phyloP scores from a whole-genome alignment of 1,140 invertebrate species.

The Phymorhynchus buccinoides region DNA sequence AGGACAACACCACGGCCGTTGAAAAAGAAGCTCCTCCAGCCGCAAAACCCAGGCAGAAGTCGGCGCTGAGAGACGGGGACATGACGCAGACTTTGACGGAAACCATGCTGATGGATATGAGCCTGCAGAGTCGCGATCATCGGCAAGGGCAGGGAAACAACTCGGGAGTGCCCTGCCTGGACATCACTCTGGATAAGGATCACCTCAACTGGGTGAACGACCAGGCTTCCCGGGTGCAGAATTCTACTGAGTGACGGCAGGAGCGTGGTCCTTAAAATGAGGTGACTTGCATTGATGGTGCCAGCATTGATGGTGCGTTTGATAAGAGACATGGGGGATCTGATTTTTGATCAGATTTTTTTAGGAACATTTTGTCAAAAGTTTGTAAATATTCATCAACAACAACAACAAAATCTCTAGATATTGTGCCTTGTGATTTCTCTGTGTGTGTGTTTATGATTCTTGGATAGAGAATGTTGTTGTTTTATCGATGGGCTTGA shows the following conservation, averaged over 20 bases:
- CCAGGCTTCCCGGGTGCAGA: conserved; percentile 60
- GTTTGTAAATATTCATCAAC: no score
- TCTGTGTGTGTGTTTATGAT: neutral
- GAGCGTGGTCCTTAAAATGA: conserved; percentile 20
- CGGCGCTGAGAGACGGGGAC: neutral
- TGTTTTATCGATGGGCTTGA: neutral
- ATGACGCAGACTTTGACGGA: conserved; percentile 48
- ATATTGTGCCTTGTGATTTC: neutral
- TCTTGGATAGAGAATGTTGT: neutral
- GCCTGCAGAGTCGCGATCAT: conserved; percentile 66
- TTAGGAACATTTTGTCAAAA: neutral
- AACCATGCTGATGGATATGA: conserved; percentile 66
- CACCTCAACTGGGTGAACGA: conserved; percentile 70
- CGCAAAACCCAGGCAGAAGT: neutral
- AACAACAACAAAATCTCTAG: neutral
- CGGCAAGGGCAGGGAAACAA: conserved; percentile 44
- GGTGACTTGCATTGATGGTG: neutral
- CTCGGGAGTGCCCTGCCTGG: conserved; percentile 61
- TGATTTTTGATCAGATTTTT: neutral
- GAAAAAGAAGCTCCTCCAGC: neutral
- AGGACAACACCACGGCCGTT: neutral
- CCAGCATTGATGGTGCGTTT: no score
- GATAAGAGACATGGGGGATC: neutral
- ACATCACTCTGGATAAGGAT: conserved; percentile 70
- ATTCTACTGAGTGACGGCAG: conserved; percentile 38